Conservation (phyloP, 2,797 vertebrate genomes). For the Danionella dracula region DNA sequence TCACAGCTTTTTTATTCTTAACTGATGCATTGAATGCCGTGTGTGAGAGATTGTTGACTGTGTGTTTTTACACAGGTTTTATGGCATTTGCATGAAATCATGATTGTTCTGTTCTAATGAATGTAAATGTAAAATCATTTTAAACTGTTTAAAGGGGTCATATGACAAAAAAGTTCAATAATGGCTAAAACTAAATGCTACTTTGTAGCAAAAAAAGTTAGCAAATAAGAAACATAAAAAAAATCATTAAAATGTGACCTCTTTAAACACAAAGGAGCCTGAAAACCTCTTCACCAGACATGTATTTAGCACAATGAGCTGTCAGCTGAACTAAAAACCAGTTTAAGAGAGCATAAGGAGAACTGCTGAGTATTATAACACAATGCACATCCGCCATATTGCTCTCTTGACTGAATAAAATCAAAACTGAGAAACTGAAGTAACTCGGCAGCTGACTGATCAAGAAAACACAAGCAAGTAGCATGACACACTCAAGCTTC, state of each 20-base stretch:
- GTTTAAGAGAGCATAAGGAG: conserved; percentile 49
- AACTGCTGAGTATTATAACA: conserved; percentile 64
- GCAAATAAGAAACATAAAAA: too few relatives aligned
- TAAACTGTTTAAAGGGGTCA: conserved; percentile 56
- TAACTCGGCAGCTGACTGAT: conserved; percentile 66
- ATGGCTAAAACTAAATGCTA: too few relatives aligned
- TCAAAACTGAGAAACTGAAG: conserved; percentile 59
- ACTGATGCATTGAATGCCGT: not conserved
- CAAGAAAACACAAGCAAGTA: conserved; percentile 63
- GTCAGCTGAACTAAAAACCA: conserved; percentile 41
- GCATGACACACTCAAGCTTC: conserved; percentile 68
- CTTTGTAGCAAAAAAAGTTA: too few relatives aligned
- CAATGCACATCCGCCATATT: conserved; percentile 63
- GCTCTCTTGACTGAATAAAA: conserved; percentile 47
- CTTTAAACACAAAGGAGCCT: conserved; percentile 47
- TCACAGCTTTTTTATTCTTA: too few relatives aligned
- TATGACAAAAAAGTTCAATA: not conserved
- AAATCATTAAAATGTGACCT: not conserved
- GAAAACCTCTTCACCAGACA: conserved; percentile 27
- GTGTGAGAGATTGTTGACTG: too few relatives aligned
- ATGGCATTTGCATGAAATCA: conserved; percentile 28
- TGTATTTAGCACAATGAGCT: conserved; percentile 20
- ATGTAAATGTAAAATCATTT: conserved; percentile 71
- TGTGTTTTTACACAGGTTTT: conserved; percentile 19
- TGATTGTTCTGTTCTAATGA: conserved; percentile 23